Evolutionary conservation across 1,140 invertebrate species (phyloP), one percentile per base, ranked within the genome.

Genomic region (Drosophila prosaltans): DNA sequence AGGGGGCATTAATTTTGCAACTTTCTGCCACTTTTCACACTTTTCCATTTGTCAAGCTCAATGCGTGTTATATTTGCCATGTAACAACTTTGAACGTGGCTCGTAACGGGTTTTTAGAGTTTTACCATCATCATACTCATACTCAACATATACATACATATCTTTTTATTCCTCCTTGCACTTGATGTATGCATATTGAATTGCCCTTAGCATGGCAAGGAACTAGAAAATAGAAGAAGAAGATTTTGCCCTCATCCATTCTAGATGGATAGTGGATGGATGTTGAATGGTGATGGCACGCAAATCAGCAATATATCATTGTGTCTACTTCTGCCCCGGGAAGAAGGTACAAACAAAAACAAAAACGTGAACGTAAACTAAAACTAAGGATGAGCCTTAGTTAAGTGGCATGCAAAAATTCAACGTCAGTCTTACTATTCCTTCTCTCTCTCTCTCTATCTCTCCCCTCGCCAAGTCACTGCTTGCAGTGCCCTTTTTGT

Each of bases 261-360:
- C 51, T 80, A 59, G 48, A 51, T 51, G 21, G 45, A 40, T 9
- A 40, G 39, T 40, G 39, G 3, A 51, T 40, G 39, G 3, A 51
- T 51, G 45, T 21, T 51, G 45, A 51, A 51, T 51, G 45, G 21
- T 51, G 45, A 51, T 51, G 72, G 66, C 81, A 89, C 85, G 85
- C 85, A 90, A 89, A 90, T 89, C 81, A 68, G 69, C 81, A 69
- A 90, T 90, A 90, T 89, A 89, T 89, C 86, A 90, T 90, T 90
- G 69, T 80, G 78, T 85, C 80, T 80, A 58, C 75, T 48, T 51
- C 32, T 16, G 28, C 8, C 32, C 32, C 21, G 16, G 57, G 16
- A 16, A 16, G 16, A 24, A 59, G 57, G 55, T 58, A 36, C 10
- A 58, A 58, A 28, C 11, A 36, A 30, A 30, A 48, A 16, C 16